Evolutionary conservation across 2,797 vertebrate species (phyloP), one percentile per base, ranked within the genome.

Genomic region (Schizopygopsis malacanthus): DNA sequence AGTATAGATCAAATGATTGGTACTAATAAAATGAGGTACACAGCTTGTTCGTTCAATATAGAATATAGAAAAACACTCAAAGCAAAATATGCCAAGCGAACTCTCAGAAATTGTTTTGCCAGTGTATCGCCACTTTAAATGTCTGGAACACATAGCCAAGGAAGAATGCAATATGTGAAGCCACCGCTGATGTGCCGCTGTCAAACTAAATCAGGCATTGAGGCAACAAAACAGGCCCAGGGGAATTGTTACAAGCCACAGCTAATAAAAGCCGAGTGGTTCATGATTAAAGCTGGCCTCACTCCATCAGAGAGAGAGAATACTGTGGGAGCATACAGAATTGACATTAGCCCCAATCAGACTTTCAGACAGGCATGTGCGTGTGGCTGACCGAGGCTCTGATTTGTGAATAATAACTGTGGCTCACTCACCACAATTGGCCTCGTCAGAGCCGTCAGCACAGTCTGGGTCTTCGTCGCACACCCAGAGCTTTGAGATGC

Each of bases 381-480:
- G 87, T 86, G 72, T 78, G 81, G 83, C 86, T 82, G 88, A 88
- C 63, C 56, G 83, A 82, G 59, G 61, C 71, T 79, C 79, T 70
- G 83, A 70, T 80, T 90, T 89, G 88, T 90, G 81, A 92, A 92
- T 87, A 90, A 87, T 85, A 81, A 79, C 25, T 25, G 43, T 2
- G 22, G 47, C 67, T 88, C 65, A 85, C 98, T 98, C 93, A 99
- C 98, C 98, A 61, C 98, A 99, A 90, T 98, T 97, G 47, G 97
- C 96, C 92, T 99, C 98, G 25, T 99, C 98, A 0, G 98, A 99
- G 43, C 98, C 98, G 47, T 99, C 98, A 1, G 97, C 97, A 59
- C 98, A 99, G 90, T 99, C 98, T 0, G 98, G 97, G 90, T 99
- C 98, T 91, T 99, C 97, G 16, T 99, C 98, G 88, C 98, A 99